Evolutionary conservation across 1,140 invertebrate genomes (phyloP).

Genomic region (Eupristina koningsbergeri): DNA sequence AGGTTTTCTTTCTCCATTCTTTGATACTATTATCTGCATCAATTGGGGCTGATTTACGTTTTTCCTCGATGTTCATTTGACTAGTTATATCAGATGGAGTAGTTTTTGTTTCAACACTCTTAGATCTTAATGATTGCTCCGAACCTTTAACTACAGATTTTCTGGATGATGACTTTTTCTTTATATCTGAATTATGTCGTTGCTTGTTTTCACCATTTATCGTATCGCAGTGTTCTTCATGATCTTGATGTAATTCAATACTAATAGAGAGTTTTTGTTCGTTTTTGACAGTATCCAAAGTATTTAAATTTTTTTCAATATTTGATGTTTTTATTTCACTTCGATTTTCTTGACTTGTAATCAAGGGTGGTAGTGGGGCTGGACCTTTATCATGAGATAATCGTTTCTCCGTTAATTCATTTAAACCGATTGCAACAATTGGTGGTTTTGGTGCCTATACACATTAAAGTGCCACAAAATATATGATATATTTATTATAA

Average conservation of each 20-base stretch:
- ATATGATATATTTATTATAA: neutral
- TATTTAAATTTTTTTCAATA: constrained; percentile 54
- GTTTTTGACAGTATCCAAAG: constrained; percentile 53
- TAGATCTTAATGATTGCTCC: constrained; percentile 54
- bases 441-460: constrained; percentile 71
- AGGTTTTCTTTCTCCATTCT: constrained; percentile 58
- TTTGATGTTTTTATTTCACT: constrained; percentile 56
- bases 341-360: constrained; percentile 64
- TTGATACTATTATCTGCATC: constrained; percentile 60
- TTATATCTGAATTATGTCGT: constrained; percentile 22
- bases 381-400: constrained; percentile 74
- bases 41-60: constrained; percentile 68
- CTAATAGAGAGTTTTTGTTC: neutral
- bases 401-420: constrained; percentile 65
- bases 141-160: constrained; percentile 50
- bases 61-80: constrained; percentile 63
- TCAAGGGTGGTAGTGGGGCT: constrained; percentile 72
- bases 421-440: constrained; percentile 56
- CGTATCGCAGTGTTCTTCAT: neutral
- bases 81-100: constrained; percentile 37
- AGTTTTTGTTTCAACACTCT: constrained; percentile 56
- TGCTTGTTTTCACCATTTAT: constrained; percentile 50
- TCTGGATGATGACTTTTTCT: constrained; percentile 47
- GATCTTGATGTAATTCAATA: constrained; percentile 43
- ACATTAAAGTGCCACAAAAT: neutral